phyloP scores from a whole-genome alignment of 2,888 invertebrate genomes.

The Gymnocheta viridis region DNA sequence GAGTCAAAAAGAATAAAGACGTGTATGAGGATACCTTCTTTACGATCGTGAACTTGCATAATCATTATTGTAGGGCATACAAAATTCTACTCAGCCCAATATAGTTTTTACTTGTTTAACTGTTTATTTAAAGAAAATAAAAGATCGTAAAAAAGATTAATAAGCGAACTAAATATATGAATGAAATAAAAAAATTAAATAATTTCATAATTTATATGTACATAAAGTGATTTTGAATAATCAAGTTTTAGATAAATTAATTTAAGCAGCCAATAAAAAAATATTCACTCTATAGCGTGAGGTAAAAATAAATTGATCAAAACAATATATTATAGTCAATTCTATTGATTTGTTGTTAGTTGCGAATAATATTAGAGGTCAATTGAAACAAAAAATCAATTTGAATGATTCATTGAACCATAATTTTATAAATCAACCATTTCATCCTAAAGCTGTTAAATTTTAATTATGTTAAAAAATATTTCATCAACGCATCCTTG shows the following conservation, averaged over 20 bases:
- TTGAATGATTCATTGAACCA: slow-evolving; percentile 2
- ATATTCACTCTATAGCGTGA: background rate
- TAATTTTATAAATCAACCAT: background rate
- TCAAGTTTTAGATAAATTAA: slow-evolving; percentile 33
- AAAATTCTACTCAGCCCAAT: no score
- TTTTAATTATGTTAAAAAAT: background rate
- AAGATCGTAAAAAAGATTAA: background rate
- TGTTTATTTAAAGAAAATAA: background rate
- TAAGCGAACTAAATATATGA: background rate
- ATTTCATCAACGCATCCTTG: background rate
- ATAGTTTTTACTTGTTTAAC: no score
- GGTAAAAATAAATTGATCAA: background rate
- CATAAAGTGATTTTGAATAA: background rate
- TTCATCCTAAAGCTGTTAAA: background rate
- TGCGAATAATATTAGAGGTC: slow-evolving; percentile 28
- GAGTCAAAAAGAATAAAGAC: no score
- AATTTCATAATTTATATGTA: background rate
- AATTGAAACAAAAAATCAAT: slow-evolving; percentile 17
- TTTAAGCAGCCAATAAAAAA: background rate
- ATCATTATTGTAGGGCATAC: no score
- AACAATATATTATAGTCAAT: background rate
- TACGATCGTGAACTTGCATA: no score
- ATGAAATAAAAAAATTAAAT: background rate
- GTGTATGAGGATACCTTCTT: no score
- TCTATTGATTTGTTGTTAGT: background rate